These are phyloP conservation scores for Patella vulgata DNA, from an alignment of 1,140 invertebrate genomes.

Conservation along the genomic window DNA sequence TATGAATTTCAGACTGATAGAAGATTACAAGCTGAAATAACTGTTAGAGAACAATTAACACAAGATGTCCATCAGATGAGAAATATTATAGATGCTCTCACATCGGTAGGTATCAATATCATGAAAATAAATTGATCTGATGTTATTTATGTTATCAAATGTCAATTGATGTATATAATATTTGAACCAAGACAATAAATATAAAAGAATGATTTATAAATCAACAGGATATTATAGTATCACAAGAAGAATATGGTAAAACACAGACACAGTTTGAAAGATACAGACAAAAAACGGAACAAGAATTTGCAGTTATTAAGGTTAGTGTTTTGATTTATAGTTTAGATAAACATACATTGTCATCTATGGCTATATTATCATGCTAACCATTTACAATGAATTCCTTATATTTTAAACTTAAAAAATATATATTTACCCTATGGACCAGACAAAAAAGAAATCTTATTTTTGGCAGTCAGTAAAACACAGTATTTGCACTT, in stretches of 20 bases:
- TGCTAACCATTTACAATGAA: too few relatives aligned
- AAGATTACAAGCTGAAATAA: slow-evolving; percentile 48
- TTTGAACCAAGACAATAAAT: background rate
- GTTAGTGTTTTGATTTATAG: too few relatives aligned
- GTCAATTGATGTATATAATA: background rate
- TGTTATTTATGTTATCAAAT: background rate
- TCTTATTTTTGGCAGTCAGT: too few relatives aligned
- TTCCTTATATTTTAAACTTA: too few relatives aligned
- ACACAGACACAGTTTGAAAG: slow-evolving; percentile 42
- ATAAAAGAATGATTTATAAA: slow-evolving; percentile 6
- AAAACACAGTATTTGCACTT: too few relatives aligned
- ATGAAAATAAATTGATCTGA: background rate
- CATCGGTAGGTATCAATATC: slow-evolving; percentile 45
- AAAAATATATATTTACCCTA: too few relatives aligned
- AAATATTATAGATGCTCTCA: slow-evolving; percentile 53
- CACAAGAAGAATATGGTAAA: slow-evolving; percentile 56
- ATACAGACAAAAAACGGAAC: slow-evolving; percentile 41
- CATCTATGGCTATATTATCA: too few relatives aligned
- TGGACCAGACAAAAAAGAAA: too few relatives aligned
- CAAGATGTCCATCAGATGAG: slow-evolving; percentile 56
- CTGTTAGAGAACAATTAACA: slow-evolving; percentile 55
- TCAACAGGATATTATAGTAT: slow-evolving; percentile 55
- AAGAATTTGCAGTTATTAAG: slow-evolving; percentile 46
- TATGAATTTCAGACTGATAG: slow-evolving; percentile 51
- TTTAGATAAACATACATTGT: too few relatives aligned